Conservation (phyloP, 2,888 invertebrate species). For the Chrysomela aeneicollis region DNA sequence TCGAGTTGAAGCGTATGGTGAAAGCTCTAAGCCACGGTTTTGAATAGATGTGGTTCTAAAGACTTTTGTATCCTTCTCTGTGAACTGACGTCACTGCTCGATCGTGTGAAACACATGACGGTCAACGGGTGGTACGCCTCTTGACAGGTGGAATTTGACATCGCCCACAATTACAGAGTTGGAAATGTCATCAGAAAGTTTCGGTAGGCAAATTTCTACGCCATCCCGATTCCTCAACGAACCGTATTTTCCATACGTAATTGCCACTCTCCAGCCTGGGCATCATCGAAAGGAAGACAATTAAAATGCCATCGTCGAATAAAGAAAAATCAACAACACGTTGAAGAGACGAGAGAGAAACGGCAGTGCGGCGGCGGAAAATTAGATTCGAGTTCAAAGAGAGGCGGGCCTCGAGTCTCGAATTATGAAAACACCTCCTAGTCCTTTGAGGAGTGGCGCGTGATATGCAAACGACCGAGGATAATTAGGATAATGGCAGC, state of each 20-base stretch:
- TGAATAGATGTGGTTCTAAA: too few species aligned
- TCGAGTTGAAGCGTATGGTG: background rate
- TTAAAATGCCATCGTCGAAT: conserved; percentile 40
- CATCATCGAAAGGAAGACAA: conserved; percentile 39
- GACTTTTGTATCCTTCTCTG: too few species aligned
- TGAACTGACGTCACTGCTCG: background rate
- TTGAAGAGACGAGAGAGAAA: conserved; percentile 44
- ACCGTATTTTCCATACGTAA: conserved; percentile 24
- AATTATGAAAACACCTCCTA: conserved; percentile 63
- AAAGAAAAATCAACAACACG: conserved; percentile 53
- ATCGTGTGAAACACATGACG: background rate
- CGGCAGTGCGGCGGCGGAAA: conserved; percentile 53
- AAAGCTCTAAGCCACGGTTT: too few species aligned
- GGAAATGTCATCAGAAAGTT: background rate
- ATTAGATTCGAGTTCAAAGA: conserved; percentile 63
- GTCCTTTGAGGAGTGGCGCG: conserved; percentile 58
- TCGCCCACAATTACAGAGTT: background rate
- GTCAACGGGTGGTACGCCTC: background rate
- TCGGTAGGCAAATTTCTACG: background rate
- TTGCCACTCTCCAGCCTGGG: conserved; percentile 14
- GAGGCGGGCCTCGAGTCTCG: conserved; percentile 58
- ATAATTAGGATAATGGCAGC: conserved; percentile 63
- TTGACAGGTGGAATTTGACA: background rate
- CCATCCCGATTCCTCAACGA: background rate
- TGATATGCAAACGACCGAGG: conserved; percentile 62